Evolutionary conservation across 2,888 invertebrate species (phyloP).

Genomic region (Philonicus albiceps): DNA sequence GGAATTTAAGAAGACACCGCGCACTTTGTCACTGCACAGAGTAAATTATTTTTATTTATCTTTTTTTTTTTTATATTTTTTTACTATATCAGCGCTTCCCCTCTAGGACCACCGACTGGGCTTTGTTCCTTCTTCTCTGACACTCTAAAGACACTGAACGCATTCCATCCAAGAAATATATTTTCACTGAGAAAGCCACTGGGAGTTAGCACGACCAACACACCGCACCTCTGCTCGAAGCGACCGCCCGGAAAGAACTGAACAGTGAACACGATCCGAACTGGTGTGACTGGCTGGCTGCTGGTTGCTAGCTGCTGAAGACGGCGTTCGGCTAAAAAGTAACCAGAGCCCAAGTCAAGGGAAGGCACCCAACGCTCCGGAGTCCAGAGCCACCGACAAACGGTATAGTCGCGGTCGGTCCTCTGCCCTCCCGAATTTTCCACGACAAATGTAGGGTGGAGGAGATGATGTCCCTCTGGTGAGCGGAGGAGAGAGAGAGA

Average conservation of each 20-base stretch:
- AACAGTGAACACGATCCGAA: not conserved
- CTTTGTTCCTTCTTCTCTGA: not conserved
- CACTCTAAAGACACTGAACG: not conserved
- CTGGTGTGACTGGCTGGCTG: not conserved
- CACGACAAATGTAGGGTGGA: not conserved
- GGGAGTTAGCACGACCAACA: not conserved
- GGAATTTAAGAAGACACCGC: not conserved
- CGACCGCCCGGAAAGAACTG: conserved; percentile 2
- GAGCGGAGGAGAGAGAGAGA: not conserved
- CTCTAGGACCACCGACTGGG: not conserved
- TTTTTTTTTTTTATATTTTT: not conserved
- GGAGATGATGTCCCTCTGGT: not conserved
- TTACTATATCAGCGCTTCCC: not conserved
- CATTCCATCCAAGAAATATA: not conserved
- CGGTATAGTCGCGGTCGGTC: not conserved
- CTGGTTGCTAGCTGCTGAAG: not conserved
- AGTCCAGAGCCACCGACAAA: not conserved
- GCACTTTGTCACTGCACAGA: not conserved
- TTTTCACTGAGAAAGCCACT: not conserved
- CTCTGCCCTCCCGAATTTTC: not conserved
- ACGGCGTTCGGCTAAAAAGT: not conserved
- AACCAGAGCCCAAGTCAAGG: not conserved
- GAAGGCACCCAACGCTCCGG: not conserved
- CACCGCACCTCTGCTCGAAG: not conserved
- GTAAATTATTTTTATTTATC: not conserved